A percentile compares a stretch with the other conserved stretches of the same genome.
Conservation (phyloP, 2,888 invertebrate species). For the Pogonocherus hispidulus region DNA sequence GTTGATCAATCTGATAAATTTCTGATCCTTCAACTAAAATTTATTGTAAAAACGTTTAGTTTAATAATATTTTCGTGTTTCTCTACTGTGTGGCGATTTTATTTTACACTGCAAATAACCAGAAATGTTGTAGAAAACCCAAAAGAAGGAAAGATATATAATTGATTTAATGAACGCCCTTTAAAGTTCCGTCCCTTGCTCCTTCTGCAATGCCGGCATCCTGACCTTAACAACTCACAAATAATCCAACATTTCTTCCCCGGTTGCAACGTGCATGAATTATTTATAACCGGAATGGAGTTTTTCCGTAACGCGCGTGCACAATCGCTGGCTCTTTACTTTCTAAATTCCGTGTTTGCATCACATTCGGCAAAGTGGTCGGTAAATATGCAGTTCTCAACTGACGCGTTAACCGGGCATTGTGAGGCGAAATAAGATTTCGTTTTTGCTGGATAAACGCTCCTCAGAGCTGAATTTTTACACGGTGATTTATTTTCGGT, state of each 20-base stretch:
- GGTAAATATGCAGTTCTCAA: slow-evolving; percentile 35
- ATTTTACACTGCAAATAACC: no score
- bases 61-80: no score
- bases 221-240: no score
- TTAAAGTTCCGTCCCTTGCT: not conserved
- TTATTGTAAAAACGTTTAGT: no score
- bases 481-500: slow-evolving; percentile 7
- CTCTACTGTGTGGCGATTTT: no score
- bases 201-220: not conserved
- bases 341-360: slow-evolving; percentile 27
- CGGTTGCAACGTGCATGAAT: slow-evolving; percentile 12
- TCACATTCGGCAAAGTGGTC: slow-evolving; percentile 37
- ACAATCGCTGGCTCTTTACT: slow-evolving; percentile 20
- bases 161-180: no score
- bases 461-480: slow-evolving; percentile 3
- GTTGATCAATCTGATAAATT: no score
- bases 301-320: slow-evolving; percentile 12
- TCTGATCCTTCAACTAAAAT: no score
- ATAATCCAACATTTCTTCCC: slow-evolving; percentile 9
- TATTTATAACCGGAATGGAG: slow-evolving; percentile 12
- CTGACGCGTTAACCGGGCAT: slow-evolving; percentile 31
- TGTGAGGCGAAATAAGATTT: slow-evolving; percentile 35
- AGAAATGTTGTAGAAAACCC: no score
- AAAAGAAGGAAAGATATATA: no score
- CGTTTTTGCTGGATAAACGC: slow-evolving; percentile 18